These are phyloP conservation scores for Brachymystax lenok DNA, from an alignment of 2,797 vertebrate genomes.

Conservation along the genomic window DNA sequence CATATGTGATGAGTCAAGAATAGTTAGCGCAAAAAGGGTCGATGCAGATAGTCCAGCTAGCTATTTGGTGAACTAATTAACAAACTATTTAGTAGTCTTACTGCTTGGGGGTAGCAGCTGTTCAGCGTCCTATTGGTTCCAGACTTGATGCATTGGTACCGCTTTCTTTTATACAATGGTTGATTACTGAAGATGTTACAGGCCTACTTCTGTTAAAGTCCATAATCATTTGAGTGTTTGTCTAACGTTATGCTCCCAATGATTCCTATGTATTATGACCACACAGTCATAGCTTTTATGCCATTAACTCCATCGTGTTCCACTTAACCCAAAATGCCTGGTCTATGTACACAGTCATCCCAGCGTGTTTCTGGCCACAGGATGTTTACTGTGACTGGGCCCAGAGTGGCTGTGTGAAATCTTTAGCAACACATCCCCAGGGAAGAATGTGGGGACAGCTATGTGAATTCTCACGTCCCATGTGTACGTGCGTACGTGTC, in stretches of 20 bases:
- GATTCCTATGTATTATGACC: neutral
- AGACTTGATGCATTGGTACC: no score
- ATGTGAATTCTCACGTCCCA: slow-evolving; percentile 5
- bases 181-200: no score
- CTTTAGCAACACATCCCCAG: slow-evolving; percentile 22
- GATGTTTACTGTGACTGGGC: slow-evolving; percentile 42
- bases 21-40: no score
- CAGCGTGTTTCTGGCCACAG: slow-evolving; percentile 23
- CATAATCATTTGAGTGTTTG: neutral
- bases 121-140: no score
- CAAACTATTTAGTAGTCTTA: no score
- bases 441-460: neutral
- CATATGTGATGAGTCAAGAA: no score
- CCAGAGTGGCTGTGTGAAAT: slow-evolving; percentile 28
- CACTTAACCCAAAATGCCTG: neutral
- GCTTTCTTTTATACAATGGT: no score
- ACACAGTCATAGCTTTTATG: neutral
- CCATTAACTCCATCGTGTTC: neutral
- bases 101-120: no score
- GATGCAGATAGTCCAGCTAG: no score
- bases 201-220: neutral
- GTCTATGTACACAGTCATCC: neutral
- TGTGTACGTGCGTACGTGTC: neutral
- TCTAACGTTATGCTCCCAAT: neutral
- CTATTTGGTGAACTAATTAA: no score